These are phyloP conservation scores for Troides helena DNA, from an alignment of 2,888 invertebrate genomes.

Conservation along the genomic window DNA sequence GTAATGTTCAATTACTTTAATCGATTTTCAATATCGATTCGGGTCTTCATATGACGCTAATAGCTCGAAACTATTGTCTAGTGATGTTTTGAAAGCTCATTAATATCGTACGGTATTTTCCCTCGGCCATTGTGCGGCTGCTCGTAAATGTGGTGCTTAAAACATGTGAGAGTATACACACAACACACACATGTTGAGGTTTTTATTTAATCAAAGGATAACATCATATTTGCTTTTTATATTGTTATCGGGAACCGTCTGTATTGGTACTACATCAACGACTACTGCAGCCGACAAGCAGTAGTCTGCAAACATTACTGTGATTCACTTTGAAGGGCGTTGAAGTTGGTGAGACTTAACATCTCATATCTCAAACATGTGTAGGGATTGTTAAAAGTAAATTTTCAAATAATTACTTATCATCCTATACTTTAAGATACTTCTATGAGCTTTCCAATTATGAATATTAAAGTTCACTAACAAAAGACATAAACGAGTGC, in stretches of 20 bases:
- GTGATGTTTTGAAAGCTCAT: slow-evolving; percentile 29
- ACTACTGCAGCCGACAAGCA: too few species aligned
- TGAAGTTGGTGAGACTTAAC: too few species aligned
- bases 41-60: slow-evolving; percentile 20
- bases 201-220: not conserved
- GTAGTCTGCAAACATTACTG: too few species aligned
- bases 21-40: slow-evolving; percentile 24
- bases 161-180: not conserved
- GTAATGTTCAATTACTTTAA: slow-evolving; percentile 18
- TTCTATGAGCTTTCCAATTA: too few species aligned
- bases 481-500: slow-evolving; percentile 29
- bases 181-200: not conserved
- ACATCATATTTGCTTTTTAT: not conserved
- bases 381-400: too few species aligned
- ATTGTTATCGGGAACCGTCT: too few species aligned
- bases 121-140: slow-evolving; percentile 17
- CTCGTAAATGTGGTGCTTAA: not conserved
- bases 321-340: too few species aligned
- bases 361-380: too few species aligned
- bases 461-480: slow-evolving; percentile 1
- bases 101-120: slow-evolving; percentile 27
- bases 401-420: too few species aligned
- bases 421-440: too few species aligned
- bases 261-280: too few species aligned
- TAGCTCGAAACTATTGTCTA: slow-evolving; percentile 28